These are phyloP conservation scores for Ctenochaetus hawaiiensis DNA, from an alignment of 2,797 vertebrate species.

Conservation along the genomic window DNA sequence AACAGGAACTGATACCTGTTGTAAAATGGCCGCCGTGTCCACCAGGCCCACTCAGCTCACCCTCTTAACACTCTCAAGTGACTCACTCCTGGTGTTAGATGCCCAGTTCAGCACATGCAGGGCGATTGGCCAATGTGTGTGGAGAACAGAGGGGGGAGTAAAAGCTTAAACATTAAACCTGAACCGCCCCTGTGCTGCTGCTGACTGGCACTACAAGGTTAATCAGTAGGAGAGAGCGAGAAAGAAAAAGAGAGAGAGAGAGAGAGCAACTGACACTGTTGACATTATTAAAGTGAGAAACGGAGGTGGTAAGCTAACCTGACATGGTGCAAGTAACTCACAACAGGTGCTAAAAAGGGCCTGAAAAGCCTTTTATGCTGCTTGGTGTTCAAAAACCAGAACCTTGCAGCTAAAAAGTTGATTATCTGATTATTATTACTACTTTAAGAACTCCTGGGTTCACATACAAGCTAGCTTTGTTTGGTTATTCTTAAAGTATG, in stretches of 20 bases:
- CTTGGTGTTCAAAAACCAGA: not conserved
- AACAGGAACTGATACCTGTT: slow-evolving; percentile 32
- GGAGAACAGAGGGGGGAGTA: slow-evolving; percentile 56
- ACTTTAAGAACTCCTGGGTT: not conserved
- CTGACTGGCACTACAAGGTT: slow-evolving; percentile 60
- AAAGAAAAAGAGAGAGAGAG: slow-evolving; percentile 14
- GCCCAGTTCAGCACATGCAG: slow-evolving; percentile 27
- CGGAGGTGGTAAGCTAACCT: slow-evolving; percentile 34
- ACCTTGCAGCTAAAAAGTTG: not conserved
- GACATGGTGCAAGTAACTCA: slow-evolving; percentile 13
- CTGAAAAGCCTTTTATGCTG: not conserved
- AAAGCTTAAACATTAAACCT: slow-evolving; percentile 84
- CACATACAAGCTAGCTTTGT: slow-evolving; percentile 7
- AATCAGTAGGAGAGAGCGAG: slow-evolving; percentile 55
- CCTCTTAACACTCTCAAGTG: slow-evolving; percentile 61
- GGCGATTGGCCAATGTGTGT: slow-evolving; percentile 47
- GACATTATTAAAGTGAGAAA: slow-evolving; percentile 34
- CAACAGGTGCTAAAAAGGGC: slow-evolving; percentile 19
- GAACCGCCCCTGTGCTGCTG: slow-evolving; percentile 49
- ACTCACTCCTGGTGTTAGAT: slow-evolving; percentile 55
- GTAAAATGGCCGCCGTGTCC: slow-evolving; percentile 65
- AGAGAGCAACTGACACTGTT: slow-evolving; percentile 15
- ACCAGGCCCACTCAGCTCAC: slow-evolving; percentile 47
- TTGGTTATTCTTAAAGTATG: slow-evolving; percentile 21
- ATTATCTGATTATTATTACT: slow-evolving; percentile 17